Percentiles rank a stretch among this genome's conserved stretches.
Evolutionary conservation across 2,113 vertebrate species (phyloP).

Genomic region (Numida meleagris): DNA sequence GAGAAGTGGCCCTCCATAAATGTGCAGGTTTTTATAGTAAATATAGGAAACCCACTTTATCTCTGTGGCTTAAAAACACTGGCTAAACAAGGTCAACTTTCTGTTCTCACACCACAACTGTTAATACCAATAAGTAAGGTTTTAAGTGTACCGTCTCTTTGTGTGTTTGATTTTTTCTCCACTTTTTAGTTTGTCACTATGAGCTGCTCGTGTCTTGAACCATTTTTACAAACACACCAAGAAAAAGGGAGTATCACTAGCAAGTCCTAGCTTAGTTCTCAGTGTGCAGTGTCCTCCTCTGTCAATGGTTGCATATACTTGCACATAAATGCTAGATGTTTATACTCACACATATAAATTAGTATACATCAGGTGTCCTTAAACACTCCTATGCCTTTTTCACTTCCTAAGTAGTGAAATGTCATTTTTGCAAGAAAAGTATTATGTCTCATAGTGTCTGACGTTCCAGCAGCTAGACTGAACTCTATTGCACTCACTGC

Average conservation of each 20-base stretch:
- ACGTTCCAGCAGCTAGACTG: not conserved
- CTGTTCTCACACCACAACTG: not conserved
- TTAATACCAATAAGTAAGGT: constrained; percentile 20
- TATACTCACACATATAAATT: not conserved
- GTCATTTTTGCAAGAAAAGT: not conserved
- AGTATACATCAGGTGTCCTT: not conserved
- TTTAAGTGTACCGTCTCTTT: not conserved
- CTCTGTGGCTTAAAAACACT: constrained; percentile 5
- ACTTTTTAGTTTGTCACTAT: not conserved
- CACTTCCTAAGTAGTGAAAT: not conserved
- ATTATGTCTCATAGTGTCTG: not conserved
- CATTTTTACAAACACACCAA: not conserved
- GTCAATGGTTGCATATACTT: not conserved
- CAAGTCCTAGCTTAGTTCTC: not conserved
- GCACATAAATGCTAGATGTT: not conserved
- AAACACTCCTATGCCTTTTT: not conserved
- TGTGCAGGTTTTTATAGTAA: constrained; percentile 38
- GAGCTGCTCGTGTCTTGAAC: not conserved
- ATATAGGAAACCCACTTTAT: constrained; percentile 3
- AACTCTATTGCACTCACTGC: not conserved
- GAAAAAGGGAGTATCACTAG: not conserved
- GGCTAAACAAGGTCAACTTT: not conserved
- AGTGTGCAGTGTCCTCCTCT: not conserved
- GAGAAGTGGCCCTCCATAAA: constrained; percentile 17
- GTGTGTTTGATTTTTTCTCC: not conserved